Base-by-base conservation (phyloP, 30 jellyfish, hydroid and myxozoan genomes). In the Euphysa ruthae region DNA sequence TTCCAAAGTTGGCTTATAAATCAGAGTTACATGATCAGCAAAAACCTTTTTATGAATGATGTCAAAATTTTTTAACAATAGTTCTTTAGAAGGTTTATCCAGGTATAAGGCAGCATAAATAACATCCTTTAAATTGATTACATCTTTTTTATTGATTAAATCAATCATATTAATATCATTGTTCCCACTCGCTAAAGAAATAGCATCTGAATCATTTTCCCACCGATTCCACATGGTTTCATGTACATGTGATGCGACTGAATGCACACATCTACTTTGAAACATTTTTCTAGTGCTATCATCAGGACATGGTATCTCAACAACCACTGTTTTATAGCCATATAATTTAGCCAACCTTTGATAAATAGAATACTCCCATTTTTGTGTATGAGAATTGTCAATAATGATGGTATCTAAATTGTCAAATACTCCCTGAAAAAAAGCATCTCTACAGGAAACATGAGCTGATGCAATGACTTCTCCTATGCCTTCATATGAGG, bases 11-110 rank as follows among this genome's bases (percentile, higher is more conserved):
- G 98, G 98, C 66, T 57, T 58, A 31, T 71, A 63, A 13, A 52
- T 55, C 21, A 74, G 62, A 22, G 98, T 90, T 95, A 90, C 63
- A 73, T 90, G 98, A 77, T 78, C 82, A 19, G 83, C 95, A 49
- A 73, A 38, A 19, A 78, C 70, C 35, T 58, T 74, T 6, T 72
- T 5, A 38, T 81, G 95, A 52, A 19, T 14, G 22, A 93, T 70
- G 18, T 92, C 95, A 43, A 44, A 82, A 18, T 25, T 62, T 3
- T 43, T 27, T 18, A 75, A 27, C 44, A 90, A 80, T 62, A 21
- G 50, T 42, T 58, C 55, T 63, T 38, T 63, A 18, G 98, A 90
- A n/a, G 58, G 75, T 1, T 49, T 74, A 72, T 80, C 95, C 56
- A 90, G 60, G 65, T 30, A 90, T 13, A 81, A 52, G 15, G 94